A percentile compares a stretch with the other conserved stretches of the same genome.
phyloP scores from a whole-genome alignment of 2,797 vertebrate genomes.

The Dryobates pubescens region DNA sequence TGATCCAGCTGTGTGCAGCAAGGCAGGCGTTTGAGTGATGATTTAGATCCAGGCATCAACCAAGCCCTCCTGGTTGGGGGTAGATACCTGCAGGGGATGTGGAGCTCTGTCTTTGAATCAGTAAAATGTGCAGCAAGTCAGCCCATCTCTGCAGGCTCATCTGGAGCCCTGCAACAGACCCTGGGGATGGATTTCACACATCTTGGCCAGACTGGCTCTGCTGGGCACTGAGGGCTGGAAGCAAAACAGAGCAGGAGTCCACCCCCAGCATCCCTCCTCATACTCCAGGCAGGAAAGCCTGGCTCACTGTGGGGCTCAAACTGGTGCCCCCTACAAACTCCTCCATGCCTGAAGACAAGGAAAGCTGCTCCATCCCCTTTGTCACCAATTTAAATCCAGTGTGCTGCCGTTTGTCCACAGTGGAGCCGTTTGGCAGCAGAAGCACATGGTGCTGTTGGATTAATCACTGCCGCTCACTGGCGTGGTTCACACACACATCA shows the following conservation, averaged over 20 bases:
- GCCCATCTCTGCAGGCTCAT: neutral
- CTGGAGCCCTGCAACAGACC: neutral
- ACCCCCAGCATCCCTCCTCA: neutral
- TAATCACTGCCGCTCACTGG: slow-evolving; percentile 44
- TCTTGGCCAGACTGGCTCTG: rapidly evolving
- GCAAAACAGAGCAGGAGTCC: neutral
- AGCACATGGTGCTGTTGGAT: neutral
- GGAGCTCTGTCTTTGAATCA: neutral
- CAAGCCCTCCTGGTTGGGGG: neutral
- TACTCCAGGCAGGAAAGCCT: neutral
- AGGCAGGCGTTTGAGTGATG: neutral
- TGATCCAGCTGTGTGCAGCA: neutral
- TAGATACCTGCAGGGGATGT: neutral
- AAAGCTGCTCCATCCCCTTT: neutral
- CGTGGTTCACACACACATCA: slow-evolving; percentile 34
- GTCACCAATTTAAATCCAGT: neutral
- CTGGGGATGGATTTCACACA: neutral
- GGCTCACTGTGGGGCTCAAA: rapidly evolving
- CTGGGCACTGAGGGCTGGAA: neutral
- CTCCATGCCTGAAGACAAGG: neutral
- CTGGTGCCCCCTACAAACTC: neutral
- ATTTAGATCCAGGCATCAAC: neutral
- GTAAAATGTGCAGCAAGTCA: neutral
- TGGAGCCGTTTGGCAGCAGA: neutral
- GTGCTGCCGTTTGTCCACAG: neutral